Conservation (phyloP, 2,888 invertebrate genomes). For the Stenodema calcarata region DNA sequence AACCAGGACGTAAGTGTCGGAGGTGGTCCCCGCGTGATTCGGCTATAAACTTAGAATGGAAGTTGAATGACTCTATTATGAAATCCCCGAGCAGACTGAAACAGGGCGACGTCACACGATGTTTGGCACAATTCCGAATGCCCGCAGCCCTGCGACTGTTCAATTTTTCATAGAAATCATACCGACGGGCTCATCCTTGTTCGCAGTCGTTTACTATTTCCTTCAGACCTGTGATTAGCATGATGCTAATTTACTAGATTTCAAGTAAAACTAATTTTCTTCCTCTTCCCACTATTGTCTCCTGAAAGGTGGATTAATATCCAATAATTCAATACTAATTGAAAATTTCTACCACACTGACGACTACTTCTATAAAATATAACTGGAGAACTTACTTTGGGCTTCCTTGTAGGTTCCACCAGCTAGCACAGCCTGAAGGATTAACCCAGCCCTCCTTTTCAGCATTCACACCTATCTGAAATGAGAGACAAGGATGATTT, state of each 20-base stretch:
- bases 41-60: not conserved
- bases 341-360: not conserved
- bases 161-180: not conserved
- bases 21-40: not conserved
- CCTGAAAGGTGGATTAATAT: too few species aligned
- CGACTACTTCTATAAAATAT: not conserved
- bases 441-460: slow-evolving; percentile 58
- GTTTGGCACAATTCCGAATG: not conserved
- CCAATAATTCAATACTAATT: not conserved
- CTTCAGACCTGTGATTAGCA: not conserved
- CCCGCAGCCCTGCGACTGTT: not conserved
- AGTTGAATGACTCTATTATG: not conserved
- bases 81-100: not conserved
- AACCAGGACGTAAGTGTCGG: not conserved
- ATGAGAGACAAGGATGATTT: not conserved
- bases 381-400: slow-evolving; percentile 48
- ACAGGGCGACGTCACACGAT: not conserved
- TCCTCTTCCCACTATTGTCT: too few species aligned
- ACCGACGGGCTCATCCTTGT: not conserved
- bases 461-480: slow-evolving; percentile 57
- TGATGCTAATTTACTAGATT: not conserved
- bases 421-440: slow-evolving; percentile 58
- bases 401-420: slow-evolving; percentile 57
- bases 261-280: too few species aligned
- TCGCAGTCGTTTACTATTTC: not conserved